Base-by-base conservation (phyloP, 2,113 vertebrate genomes). In the Sceloporus undulatus region DNA sequence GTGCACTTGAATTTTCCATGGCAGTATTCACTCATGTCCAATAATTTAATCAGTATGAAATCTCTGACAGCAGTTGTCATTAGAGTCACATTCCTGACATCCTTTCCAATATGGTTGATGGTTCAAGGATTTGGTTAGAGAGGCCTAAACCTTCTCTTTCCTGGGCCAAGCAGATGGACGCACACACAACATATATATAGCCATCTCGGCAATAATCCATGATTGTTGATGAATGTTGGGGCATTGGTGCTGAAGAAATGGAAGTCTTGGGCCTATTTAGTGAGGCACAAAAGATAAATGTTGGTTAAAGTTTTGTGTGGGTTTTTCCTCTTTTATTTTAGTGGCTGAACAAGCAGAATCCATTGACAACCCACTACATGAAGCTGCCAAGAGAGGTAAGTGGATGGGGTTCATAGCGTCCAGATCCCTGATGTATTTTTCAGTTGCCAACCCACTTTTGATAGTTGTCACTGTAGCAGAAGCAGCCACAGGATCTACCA, bases 321-420 rank as follows among this genome's bases (percentile, higher is more conserved):
- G 34, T n/a, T 85, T 79, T 18, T 84, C 79, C 42, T 38, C 34
- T 94, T 95, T 94, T 38, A 9, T 95, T 96, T 87, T 95, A 98
- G 99, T 99, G 96, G 98, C 98, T 38, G 99, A 99, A 85, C 98
- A 99, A 91, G 98, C 98, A 10, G 98, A 99, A 91, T 98, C 98
- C 42, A 98, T 99, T 85, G 98, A 99, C 94, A 99, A 99, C 92
- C 99, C 99, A 68, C 95, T 99, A 96, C 99, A 99, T 29, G 99
- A 99, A 96, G 99, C 99, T 91, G 98, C 99, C 85, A 99, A 99
- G 94, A 97, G 98, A 97, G 99, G 99, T 99, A 91, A 84, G 96
- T 91, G 1, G 75, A 48, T n/a, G 59, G 54, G 34, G 25, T 78
- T 59, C 29, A 6, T n/a, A 78, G 11, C 52, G 42, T 42, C 9